Conservation (phyloP, 2,888 invertebrate genomes). For the Anthrax anthrax region DNA sequence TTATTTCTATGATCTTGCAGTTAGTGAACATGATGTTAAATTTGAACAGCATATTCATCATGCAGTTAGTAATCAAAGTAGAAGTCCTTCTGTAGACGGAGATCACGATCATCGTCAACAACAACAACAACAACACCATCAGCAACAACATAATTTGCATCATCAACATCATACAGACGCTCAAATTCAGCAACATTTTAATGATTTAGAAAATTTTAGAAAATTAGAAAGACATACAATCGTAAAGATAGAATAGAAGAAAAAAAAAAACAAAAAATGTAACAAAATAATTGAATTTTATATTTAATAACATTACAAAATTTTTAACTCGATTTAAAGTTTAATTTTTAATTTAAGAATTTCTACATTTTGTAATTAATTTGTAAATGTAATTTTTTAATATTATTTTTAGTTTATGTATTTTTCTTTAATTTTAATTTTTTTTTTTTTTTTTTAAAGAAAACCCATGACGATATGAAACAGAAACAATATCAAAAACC, state of each 20-base stretch:
- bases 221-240: slow-evolving; percentile 29
- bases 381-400: no score
- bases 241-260: slow-evolving; percentile 28
- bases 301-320: no score
- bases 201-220: slow-evolving; percentile 12
- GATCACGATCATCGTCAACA: slow-evolving; percentile 14
- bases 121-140: slow-evolving; percentile 3
- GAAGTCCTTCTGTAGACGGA: slow-evolving; percentile 29
- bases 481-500: no score
- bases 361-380: no score
- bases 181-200: slow-evolving; percentile 16
- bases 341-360: no score
- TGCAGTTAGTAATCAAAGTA: slow-evolving; percentile 14
- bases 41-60: slow-evolving; percentile 12
- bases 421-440: no score
- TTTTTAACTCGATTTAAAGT: no score
- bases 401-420: no score
- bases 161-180: slow-evolving; percentile 2
- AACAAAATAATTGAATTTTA: no score
- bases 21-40: slow-evolving; percentile 15
- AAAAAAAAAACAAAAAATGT: no score
- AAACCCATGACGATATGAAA: neutral
- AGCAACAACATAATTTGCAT: slow-evolving; percentile 13
- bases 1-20: slow-evolving; percentile 14
- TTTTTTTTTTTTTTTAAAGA: no score